Conservation (phyloP, 2,797 vertebrate species). For the Cercopithecus neglectus region DNA sequence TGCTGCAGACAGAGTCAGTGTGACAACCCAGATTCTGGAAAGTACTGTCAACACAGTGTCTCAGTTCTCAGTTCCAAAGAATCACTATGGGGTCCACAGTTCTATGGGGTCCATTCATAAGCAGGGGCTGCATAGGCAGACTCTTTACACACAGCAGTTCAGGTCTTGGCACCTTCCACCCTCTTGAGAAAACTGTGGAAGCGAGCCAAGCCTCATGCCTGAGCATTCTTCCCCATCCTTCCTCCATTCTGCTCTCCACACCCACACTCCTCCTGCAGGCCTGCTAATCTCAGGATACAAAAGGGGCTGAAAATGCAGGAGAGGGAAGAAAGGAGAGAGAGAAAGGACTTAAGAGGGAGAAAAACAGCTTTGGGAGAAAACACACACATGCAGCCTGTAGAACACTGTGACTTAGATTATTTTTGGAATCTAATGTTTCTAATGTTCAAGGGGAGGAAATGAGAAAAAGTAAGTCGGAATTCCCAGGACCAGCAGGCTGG, state of each 20-base stretch:
- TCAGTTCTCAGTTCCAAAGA: not conserved
- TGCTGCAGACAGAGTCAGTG: not conserved
- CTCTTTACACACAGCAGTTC: not conserved
- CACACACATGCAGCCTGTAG: constrained; percentile 72
- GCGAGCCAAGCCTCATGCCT: not conserved
- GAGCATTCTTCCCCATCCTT: not conserved
- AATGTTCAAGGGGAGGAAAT: constrained; percentile 80
- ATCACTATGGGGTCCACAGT: not conserved
- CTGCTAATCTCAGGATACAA: constrained; percentile 58
- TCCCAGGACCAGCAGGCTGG: constrained; percentile 77
- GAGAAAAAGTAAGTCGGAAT: constrained; percentile 79
- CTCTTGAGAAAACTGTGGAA: not conserved
- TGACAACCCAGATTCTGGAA: not conserved
- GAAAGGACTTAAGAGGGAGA: constrained; percentile 38
- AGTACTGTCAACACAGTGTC: not conserved
- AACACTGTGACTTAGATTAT: constrained; percentile 82
- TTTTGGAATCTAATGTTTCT: constrained; percentile 81
- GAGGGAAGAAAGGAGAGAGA: constrained; percentile 65
- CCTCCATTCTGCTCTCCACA: not conserved
- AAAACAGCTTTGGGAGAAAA: constrained; percentile 48
- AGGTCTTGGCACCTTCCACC: not conserved
- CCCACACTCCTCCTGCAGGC: not conserved
- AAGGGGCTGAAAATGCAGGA: constrained; percentile 34
- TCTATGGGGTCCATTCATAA: not conserved
- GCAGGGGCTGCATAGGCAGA: not conserved